Evolutionary conservation across 2,888 invertebrate genomes (phyloP).

Genomic region (Parascotia fuliginaria): DNA sequence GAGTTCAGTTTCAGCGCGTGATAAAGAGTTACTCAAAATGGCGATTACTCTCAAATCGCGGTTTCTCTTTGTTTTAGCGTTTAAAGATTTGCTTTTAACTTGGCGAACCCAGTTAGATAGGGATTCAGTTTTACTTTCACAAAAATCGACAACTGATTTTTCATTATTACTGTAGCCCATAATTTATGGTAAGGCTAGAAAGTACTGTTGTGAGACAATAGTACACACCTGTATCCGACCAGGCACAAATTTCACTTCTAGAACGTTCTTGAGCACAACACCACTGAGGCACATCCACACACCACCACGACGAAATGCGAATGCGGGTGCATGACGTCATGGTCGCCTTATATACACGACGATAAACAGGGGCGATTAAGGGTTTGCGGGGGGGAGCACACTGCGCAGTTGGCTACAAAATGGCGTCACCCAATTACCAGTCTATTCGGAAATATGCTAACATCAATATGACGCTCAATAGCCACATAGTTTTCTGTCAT

Average conservation of each 20-base stretch:
- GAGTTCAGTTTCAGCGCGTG: conserved; percentile 86
- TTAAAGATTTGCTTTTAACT: conserved; percentile 87
- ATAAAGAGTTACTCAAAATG: conserved; percentile 86
- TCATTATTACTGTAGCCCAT: conserved; percentile 81
- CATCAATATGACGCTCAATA: neutral
- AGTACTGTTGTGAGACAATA: conserved; percentile 69
- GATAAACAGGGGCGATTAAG: conserved; percentile 48
- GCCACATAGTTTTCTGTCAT: no score
- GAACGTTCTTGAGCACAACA: conserved; percentile 63
- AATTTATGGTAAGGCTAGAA: conserved; percentile 55
- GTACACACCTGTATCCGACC: conserved; percentile 83
- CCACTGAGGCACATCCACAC: conserved; percentile 64
- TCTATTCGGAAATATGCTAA: conserved; percentile 24
- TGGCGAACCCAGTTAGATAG: conserved; percentile 87
- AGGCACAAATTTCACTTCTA: conserved; percentile 69
- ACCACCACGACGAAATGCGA: conserved; percentile 54
- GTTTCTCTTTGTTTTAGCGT: conserved; percentile 84
- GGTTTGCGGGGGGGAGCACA: conserved; percentile 48
- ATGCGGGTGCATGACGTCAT: conserved; percentile 74
- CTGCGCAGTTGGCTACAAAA: conserved; percentile 73
- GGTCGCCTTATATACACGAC: conserved; percentile 60
- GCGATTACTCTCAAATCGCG: conserved; percentile 88
- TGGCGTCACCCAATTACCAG: conserved; percentile 58
- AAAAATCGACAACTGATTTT: conserved; percentile 79
- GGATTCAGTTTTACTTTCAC: conserved; percentile 85